Evolutionary conservation across 2,113 vertebrate genomes (phyloP).

Genomic region (Trachemys scripta): DNA sequence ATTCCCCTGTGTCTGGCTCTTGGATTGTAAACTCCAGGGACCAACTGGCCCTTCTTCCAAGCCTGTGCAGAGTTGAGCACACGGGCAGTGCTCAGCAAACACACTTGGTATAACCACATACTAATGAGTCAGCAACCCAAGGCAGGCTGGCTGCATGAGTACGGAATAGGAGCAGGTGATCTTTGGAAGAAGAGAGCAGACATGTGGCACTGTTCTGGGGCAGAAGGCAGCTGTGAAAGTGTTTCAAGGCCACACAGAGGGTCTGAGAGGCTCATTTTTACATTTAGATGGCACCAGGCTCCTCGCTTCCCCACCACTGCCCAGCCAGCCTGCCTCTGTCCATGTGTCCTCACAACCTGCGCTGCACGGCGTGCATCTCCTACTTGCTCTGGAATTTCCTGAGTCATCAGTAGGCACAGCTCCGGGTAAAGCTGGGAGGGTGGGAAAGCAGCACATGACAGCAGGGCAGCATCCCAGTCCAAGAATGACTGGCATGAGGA

Average conservation of each 20-base stretch:
- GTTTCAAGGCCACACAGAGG: constrained; percentile 11
- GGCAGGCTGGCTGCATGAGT: constrained; percentile 56
- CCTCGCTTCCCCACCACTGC: background rate
- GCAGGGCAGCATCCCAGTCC: fast-evolving
- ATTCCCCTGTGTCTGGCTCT: fast-evolving
- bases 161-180: constrained; percentile 41
- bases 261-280: background rate
- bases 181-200: constrained; percentile 53
- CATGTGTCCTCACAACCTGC: background rate
- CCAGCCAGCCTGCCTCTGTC: background rate
- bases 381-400: background rate
- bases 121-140: constrained; percentile 63
- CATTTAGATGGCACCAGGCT: background rate
- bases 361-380: background rate
- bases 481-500: fast-evolving
- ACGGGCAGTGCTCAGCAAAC: constrained; percentile 44
- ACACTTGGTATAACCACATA: constrained; percentile 56
- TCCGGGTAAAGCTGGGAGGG: fast-evolving
- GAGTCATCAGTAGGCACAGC: background rate
- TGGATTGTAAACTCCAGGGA: fast-evolving
- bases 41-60: background rate
- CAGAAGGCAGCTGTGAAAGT: constrained; percentile 49
- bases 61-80: constrained; percentile 15
- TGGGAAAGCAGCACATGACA: background rate
- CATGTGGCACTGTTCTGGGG: constrained; percentile 64